Evolutionary conservation across 2,888 invertebrate species (phyloP), one percentile per base, ranked within the genome.

Genomic region (Hypselothyrea guttata): DNA sequence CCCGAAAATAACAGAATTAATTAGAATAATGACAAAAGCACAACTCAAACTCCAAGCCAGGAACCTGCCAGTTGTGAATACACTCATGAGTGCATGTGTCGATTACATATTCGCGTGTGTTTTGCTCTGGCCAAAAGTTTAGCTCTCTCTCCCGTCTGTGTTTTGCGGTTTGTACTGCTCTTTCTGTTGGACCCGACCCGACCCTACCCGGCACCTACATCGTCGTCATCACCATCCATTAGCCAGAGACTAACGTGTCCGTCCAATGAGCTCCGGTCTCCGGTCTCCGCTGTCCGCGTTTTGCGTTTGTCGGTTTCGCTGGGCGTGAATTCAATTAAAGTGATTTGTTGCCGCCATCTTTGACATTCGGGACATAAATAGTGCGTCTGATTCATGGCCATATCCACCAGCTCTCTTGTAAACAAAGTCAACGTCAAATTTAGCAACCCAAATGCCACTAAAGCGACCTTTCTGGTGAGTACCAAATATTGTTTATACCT

Each of bases 281-380:
- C 44, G 57, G n/a, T n/a, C n/a, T n/a, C n/a, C n/a, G n/a, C n/a
- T n/a, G 44, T 30, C 42, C 46, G 46, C 44, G 46, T 47, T 58
- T 18, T 38, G 44, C 59, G 54, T 37, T 45, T 67, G 54, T 62
- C 55, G 56, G 59, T 70, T 68, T 48, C 38, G 71, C 56, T 74
- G 81, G 83, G 83, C 85, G 81, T 75, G 55, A 56, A 81, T 73
- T 71, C 77, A 82, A 85, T 82, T 84, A 83, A 71, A 75, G 57
- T 82, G 85, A 82, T 82, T 82, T 82, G 85, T 79, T 66, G 60
- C 73, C 75, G 65, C 62, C 57, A 70, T 49, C 81, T 64, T 73
- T 81, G 77, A 83, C 79, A 82, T 78, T 78, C 69, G 37, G 46
- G 79, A 79, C 82, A 55, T 77, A 71, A 69, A 79, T 79, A 70